These are phyloP conservation scores for Craterocephalus amniculus DNA, from an alignment of 2,797 vertebrate species.

Conservation along the genomic window DNA sequence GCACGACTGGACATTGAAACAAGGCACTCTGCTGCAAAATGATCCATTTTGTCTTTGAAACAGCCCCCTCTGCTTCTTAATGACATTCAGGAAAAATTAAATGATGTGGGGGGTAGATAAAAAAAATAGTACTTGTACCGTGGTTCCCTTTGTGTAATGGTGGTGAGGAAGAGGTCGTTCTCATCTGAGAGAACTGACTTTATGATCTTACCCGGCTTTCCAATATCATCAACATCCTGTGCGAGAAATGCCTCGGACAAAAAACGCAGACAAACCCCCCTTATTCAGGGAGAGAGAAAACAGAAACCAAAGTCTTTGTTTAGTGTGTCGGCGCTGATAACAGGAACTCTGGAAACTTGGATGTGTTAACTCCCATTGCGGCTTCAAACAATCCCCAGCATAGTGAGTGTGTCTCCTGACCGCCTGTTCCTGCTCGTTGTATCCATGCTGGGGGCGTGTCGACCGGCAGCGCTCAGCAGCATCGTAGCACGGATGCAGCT, in stretches of 20 bases:
- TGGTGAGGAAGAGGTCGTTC: constrained; percentile 73
- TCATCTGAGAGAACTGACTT: constrained; percentile 84
- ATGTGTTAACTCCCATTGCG: constrained; percentile 84
- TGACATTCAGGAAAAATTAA: constrained; percentile 77
- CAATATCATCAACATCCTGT: constrained; percentile 83
- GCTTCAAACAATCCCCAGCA: constrained; percentile 79
- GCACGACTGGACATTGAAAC: constrained; percentile 98
- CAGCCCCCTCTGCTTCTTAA: constrained; percentile 71
- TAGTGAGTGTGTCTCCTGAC: constrained; percentile 82
- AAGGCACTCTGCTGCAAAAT: constrained; percentile 99
- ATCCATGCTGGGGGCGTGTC: constrained; percentile 90
- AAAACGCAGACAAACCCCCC: constrained; percentile 55
- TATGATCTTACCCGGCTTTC: constrained; percentile 83
- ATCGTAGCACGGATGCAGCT: constrained; percentile 81
- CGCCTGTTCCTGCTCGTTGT: constrained; percentile 82
- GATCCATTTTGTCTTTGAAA: constrained; percentile 91
- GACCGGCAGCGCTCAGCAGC: constrained; percentile 83
- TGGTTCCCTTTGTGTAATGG: constrained; percentile 83
- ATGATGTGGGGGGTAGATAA: constrained; percentile 30
- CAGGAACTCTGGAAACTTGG: constrained; percentile 77
- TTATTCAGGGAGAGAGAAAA: constrained; percentile 4
- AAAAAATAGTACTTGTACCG: constrained; percentile 73
- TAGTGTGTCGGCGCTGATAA: constrained; percentile 64
- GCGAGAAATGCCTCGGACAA: constrained; percentile 71
- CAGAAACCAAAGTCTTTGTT: constrained; percentile 53